A percentile compares a stretch with the other conserved stretches of the same genome.
Conservation (phyloP, 2,113 vertebrate genomes). For the Tamias sibiricus region DNA sequence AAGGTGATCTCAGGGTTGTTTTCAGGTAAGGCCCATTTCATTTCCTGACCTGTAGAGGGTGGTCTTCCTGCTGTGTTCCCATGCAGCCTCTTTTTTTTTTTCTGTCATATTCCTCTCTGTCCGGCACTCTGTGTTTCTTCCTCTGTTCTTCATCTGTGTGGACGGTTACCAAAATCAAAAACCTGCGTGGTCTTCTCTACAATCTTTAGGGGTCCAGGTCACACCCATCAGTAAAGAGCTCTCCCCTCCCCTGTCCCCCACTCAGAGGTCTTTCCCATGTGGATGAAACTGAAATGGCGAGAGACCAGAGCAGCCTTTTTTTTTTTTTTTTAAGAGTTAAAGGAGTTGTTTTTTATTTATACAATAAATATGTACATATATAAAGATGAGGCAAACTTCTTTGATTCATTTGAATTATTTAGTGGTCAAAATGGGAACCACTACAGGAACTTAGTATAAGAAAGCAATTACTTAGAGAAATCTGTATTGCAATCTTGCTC, state of each 20-base stretch:
- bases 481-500: neutral
- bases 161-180: neutral
- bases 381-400: neutral
- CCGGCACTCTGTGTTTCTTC: accelerated
- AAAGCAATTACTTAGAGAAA: neutral
- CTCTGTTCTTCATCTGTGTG: neutral
- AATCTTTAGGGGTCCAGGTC: neutral
- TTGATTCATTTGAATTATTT: conserved; percentile 17
- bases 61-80: too few relatives aligned
- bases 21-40: too few relatives aligned
- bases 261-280: neutral
- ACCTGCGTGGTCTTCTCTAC: neutral
- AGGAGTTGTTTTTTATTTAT: neutral
- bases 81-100: too few relatives aligned
- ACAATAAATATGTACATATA: too few relatives aligned
- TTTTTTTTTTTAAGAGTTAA: too few relatives aligned
- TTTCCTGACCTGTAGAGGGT: too few relatives aligned
- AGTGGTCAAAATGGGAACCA: neutral
- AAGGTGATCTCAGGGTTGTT: too few relatives aligned
- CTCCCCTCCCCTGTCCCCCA: accelerated
- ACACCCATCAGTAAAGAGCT: neutral
- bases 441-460: neutral
- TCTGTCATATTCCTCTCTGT: neutral
- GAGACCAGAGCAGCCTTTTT: too few relatives aligned
- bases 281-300: neutral